Evolutionary conservation across 2,113 vertebrate species (phyloP).

Genomic region (Vombatus ursinus): DNA sequence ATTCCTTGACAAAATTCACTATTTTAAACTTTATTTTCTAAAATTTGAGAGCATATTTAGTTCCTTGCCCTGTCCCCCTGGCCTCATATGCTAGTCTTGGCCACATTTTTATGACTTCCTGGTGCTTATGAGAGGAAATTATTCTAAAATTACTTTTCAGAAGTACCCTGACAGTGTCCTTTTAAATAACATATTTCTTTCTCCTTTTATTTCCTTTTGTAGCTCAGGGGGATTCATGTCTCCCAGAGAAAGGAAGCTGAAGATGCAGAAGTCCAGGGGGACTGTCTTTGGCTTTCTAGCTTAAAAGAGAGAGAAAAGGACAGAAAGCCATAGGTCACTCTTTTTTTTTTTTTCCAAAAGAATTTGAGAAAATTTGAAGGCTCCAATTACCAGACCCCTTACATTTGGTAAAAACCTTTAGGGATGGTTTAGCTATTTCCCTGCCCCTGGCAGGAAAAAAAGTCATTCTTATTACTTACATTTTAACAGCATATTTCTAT

Average conservation of each 20-base stretch:
- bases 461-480: background rate
- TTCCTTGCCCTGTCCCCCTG: background rate
- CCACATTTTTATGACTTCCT: background rate
- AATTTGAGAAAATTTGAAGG: background rate
- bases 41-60: background rate
- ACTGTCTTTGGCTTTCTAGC: slow-evolving; percentile 12
- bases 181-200: background rate
- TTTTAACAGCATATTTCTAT: background rate
- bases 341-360: background rate
- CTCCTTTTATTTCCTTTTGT: background rate
- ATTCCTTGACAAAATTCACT: background rate
- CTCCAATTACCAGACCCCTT: background rate
- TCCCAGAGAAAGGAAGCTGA: background rate
- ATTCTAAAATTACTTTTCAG: background rate
- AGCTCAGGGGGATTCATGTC: background rate
- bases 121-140: background rate
- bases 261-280: background rate
- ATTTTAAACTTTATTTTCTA: background rate
- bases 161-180: background rate
- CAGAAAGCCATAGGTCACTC: slow-evolving; percentile 38
- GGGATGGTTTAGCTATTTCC: background rate
- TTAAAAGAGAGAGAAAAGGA: slow-evolving; percentile 53
- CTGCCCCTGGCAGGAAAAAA: background rate
- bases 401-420: background rate
- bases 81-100: background rate